A percentile compares a stretch with the other conserved stretches of the same genome.
phyloP scores from a whole-genome alignment of 2,797 vertebrate species.

The Hypotaenidia okinawae region DNA sequence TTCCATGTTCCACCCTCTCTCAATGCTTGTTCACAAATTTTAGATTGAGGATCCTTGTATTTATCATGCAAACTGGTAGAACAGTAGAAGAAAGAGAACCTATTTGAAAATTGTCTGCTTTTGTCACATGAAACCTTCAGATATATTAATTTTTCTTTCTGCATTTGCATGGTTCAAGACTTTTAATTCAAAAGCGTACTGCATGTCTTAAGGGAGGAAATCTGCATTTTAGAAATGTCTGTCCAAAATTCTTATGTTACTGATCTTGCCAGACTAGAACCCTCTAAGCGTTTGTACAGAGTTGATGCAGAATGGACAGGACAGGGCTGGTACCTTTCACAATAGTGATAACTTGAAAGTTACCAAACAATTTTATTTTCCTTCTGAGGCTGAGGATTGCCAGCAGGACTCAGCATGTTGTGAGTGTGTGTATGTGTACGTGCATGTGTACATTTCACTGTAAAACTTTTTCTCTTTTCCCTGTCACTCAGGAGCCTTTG shows the following conservation, averaged over 20 bases:
- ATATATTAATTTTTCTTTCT: not conserved
- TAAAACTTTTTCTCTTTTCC: not conserved
- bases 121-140: not conserved
- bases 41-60: not conserved
- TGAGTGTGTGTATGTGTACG: rapidly evolving
- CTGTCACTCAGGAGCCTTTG: not conserved
- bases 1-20: not conserved
- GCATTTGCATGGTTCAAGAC: not conserved
- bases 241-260: not conserved
- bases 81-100: not conserved
- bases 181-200: not conserved
- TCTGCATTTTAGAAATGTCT: not conserved
- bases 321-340: not conserved
- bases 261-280: not conserved
- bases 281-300: not conserved
- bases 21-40: not conserved
- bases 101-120: not conserved
- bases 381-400: not conserved
- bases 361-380: not conserved
- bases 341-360: not conserved
- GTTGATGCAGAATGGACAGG: not conserved
- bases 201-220: not conserved
- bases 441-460: not conserved
- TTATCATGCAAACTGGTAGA: not conserved
- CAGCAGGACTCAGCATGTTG: not conserved